These are phyloP conservation scores for Gastrophryne carolinensis DNA, from an alignment of 2,797 vertebrate species.

Conservation along the genomic window DNA sequence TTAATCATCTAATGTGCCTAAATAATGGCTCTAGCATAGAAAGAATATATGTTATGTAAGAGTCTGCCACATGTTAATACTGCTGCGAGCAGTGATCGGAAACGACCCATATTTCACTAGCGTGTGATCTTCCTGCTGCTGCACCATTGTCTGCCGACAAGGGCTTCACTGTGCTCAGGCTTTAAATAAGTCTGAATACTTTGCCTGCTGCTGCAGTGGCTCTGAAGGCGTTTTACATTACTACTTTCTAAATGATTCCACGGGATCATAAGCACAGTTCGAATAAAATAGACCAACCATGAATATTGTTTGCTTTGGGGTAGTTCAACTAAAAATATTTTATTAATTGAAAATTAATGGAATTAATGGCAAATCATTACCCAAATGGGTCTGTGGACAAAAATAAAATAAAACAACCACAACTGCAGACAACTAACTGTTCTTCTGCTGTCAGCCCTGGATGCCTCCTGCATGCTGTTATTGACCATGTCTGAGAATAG, in stretches of 20 bases:
- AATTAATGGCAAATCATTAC: no score
- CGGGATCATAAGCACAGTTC: background rate
- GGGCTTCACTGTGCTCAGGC: background rate
- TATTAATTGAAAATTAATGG: no score
- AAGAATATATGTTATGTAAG: background rate
- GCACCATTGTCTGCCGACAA: background rate
- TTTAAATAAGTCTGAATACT: background rate
- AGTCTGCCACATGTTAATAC: background rate
- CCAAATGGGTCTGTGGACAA: no score
- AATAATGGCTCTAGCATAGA: background rate
- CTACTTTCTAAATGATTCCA: background rate
- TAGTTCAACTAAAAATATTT: no score
- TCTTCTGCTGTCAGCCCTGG: no score
- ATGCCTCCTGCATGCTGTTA: no score
- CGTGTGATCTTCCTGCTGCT: background rate
- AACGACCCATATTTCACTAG: background rate
- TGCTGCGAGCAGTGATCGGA: background rate
- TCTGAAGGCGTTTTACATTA: background rate
- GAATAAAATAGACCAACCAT: no score
- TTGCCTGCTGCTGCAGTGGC: background rate
- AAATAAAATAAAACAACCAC: no score
- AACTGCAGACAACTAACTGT: no score
- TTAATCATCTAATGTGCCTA: background rate
- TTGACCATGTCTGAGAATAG: no score
- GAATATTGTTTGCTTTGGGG: no score